Percentiles rank a stretch among this genome's conserved stretches.
Evolutionary conservation across 2,888 invertebrate species (phyloP).

Genomic region (Orchesella flavescens): DNA sequence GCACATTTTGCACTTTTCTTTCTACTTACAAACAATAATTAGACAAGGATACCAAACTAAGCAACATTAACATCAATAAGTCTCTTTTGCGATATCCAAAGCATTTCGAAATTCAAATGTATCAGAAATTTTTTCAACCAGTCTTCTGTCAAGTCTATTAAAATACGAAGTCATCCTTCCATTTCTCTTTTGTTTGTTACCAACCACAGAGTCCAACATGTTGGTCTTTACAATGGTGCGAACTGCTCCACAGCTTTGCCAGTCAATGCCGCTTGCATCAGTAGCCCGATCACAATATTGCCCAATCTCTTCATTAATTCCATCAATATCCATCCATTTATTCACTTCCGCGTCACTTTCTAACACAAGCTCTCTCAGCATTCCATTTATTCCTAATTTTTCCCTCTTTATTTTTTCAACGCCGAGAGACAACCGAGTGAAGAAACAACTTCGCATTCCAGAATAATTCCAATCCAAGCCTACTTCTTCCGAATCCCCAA

Average conservation of each 20-base stretch:
- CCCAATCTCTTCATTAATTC: constrained; percentile 50
- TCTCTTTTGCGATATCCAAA: constrained; percentile 29
- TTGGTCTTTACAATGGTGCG: constrained; percentile 68
- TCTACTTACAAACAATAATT: no score
- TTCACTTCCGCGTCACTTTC: constrained; percentile 61
- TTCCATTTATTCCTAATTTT: not conserved
- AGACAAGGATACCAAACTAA: no score
- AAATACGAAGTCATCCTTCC: constrained; percentile 66
- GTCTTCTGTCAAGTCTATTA: constrained; percentile 61
- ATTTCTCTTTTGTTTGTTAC: constrained; percentile 59
- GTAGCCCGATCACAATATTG: constrained; percentile 58
- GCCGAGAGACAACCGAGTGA: constrained; percentile 20
- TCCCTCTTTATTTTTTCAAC: not conserved
- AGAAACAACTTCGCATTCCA: constrained; percentile 30
- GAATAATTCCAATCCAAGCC: constrained; percentile 49
- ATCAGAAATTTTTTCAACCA: constrained; percentile 47
- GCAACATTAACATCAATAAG: not conserved
- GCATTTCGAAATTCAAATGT: constrained; percentile 57
- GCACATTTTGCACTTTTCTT: no score
- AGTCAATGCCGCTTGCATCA: constrained; percentile 42
- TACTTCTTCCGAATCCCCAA: constrained; percentile 48
- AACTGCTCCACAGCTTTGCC: constrained; percentile 61
- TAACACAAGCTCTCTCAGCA: constrained; percentile 53
- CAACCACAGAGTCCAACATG: constrained; percentile 45
- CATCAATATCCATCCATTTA: constrained; percentile 27